Base-by-base conservation (phyloP, 64 coral and sea anemone genomes). In the Montipora foliosa region DNA sequence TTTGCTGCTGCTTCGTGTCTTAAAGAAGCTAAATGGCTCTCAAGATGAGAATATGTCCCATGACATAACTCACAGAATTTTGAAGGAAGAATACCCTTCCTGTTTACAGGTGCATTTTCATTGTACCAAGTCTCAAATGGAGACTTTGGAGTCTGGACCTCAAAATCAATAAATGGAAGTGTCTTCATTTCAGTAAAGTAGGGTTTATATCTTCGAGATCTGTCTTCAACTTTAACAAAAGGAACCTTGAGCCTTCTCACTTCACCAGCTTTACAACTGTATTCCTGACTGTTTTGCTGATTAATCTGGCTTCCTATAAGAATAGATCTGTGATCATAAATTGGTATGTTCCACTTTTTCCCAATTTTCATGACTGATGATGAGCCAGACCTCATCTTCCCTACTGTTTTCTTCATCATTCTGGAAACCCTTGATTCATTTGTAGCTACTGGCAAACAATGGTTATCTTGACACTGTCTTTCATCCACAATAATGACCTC, bases 201-300 rank as follows among this genome's bases (percentile, higher is more conserved):
- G 44, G 82, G 60, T 67, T 64, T 84, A 46, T n/a, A 84, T 67
- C 49, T 84, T 20, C 47, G 44, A 45, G 44, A 12, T 67, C 49
- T 84, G 57, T 84, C 82, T 84, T 84, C 60, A 84, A 84, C 82
- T 84, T 84, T 84, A 67, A 67, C 5, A 64, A 84, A 84, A 67
- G 82, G 82, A 49, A 53, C 14, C 20, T 84, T 45, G 57, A 84
- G 16, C 59, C 44, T 25, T 84, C 59, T 82, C 4, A 60, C 50
- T 13, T 25, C 51, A 82, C 0, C 59, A 57, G 79, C 17, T 67
- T 67, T 67, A 17, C 0, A 67, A 67, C 15, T 4, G 64, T 10
- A 57, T 57, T 13, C 64, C 13, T 67, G 11, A 67, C 7, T 13
- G 7, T 67, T 17, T 67, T 16, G 7, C 64, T 67, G 64, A 67